Evolutionary conservation across 2,113 vertebrate genomes (phyloP), one percentile per base, ranked within the genome.

Genomic region (Crocuta crocuta): DNA sequence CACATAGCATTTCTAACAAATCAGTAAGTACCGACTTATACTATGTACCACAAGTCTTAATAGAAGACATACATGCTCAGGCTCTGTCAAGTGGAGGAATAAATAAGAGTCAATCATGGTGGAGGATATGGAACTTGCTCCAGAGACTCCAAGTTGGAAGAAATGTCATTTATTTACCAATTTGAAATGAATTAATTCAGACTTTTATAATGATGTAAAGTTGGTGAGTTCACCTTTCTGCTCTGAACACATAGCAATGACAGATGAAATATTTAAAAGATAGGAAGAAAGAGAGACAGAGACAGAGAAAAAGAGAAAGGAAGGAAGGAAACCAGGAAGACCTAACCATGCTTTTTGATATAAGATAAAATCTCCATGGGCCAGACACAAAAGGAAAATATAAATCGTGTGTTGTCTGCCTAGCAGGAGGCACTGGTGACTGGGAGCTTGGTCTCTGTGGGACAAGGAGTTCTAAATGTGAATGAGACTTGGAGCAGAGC

Each of bases 141-240:
- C 35, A n/a, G 35, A 78, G 70, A 94, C 23, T n/a, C 73, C 19
- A 9, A 2, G 33, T 92, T 76, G 12, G 26, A 63, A 89, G 21
- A 48, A 86, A 70, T 88, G 24, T 74, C 63, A 94, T 61, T 95
- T 93, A 55, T 81, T 95, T 83, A 70, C 48, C 55, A 80, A 71
- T 94, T 84, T 90, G 61, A 91, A 86, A 70, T 89, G 33, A 91
- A 89, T 94, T 89, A 48, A 91, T 93, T 87, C 50, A 95, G 68
- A 93, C 55, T 79, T 85, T 39, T 83, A 89, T 93, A 94, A 91
- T 92, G 24, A 95, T 61, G 65, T 80, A 65, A 93, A 94, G 68
- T n/a, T 61, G 58, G 19, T 80, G 39, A 82, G 17, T 90, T 98
- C 79, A 94, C 13, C 53, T 89, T 76, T 70, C 80, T 78, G 9